Conservation (phyloP, 2,113 vertebrate genomes). For the Hydrochoerus hydrochaeris region DNA sequence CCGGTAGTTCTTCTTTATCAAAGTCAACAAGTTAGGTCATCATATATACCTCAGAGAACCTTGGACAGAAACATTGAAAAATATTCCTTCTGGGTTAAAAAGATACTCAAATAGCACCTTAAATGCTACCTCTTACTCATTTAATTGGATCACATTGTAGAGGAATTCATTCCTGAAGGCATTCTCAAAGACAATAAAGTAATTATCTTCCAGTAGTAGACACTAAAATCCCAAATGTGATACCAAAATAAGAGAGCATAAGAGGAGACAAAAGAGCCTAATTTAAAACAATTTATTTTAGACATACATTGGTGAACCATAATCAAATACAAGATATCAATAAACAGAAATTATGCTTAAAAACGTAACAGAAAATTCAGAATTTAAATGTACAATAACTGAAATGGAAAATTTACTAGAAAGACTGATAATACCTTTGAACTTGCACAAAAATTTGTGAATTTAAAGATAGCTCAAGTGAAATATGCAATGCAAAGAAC, state of each 20-base stretch:
- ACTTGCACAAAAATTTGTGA: neutral
- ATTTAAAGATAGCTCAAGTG: neutral
- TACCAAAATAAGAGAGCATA: neutral
- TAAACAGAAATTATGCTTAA: neutral
- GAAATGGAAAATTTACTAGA: neutral
- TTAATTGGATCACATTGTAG: neutral
- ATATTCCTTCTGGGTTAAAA: neutral
- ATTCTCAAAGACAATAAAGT: neutral
- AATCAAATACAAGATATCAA: neutral
- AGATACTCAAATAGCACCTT: neutral
- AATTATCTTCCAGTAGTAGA: neutral
- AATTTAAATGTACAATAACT: neutral
- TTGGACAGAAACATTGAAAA: neutral
- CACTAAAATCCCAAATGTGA: neutral
- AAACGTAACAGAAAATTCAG: neutral
- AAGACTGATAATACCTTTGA: neutral
- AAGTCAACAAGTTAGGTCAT: neutral
- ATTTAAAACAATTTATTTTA: neutral
- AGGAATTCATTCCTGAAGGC: no score
- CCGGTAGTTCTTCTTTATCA: neutral
- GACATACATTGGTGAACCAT: neutral
- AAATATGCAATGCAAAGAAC: neutral
- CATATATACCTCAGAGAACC: neutral
- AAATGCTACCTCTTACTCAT: neutral
- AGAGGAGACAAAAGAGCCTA: neutral